phyloP scores from a whole-genome alignment of 2,113 vertebrate genomes.

The Dromas ardeola region DNA sequence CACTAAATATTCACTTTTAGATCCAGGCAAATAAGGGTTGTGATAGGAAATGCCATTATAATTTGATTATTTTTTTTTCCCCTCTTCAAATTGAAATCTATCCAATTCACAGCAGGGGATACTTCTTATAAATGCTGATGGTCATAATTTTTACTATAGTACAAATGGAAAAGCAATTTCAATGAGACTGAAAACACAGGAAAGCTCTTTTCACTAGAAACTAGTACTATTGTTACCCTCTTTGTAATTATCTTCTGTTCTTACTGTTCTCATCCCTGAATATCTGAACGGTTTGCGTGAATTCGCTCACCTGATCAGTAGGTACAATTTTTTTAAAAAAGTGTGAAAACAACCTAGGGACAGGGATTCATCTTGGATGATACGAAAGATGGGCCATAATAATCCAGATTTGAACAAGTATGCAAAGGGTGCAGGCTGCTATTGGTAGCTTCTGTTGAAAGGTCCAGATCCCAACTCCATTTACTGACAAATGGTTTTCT shows the following conservation, averaged over 20 bases:
- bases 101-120: not conserved
- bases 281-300: not conserved
- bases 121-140: not conserved
- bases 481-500: not conserved
- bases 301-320: not conserved
- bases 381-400: not conserved
- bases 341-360: not conserved
- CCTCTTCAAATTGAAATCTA: not conserved
- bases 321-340: not conserved
- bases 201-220: not conserved
- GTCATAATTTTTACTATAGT: not conserved
- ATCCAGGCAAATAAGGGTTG: not conserved
- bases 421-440: not conserved
- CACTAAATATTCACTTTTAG: not conserved
- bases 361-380: not conserved
- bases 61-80: not conserved
- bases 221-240: fast-evolving
- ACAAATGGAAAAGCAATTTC: not conserved
- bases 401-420: not conserved
- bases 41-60: not conserved
- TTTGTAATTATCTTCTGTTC: not conserved
- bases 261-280: not conserved
- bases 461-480: not conserved
- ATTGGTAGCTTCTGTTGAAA: not conserved
- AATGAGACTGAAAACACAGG: not conserved